These are phyloP conservation scores for Tympanuchus pallidicinctus DNA, from an alignment of 2,113 vertebrate genomes.

Conservation along the genomic window DNA sequence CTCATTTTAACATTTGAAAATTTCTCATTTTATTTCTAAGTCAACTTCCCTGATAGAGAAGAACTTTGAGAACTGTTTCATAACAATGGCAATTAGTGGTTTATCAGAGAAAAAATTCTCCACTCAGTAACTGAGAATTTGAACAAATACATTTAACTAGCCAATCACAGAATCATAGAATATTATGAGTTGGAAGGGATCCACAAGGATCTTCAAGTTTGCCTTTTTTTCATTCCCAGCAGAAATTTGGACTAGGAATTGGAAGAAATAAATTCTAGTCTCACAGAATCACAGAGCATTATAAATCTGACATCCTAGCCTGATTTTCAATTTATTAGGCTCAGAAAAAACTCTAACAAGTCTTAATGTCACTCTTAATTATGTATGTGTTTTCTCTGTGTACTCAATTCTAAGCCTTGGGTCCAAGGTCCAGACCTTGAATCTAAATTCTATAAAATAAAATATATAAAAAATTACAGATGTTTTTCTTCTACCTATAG, in stretches of 20 bases:
- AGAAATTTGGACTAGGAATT: background rate
- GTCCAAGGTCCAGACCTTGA: background rate
- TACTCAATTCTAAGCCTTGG: background rate
- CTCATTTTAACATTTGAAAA: background rate
- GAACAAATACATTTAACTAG: background rate
- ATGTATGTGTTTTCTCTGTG: background rate
- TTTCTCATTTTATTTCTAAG: background rate
- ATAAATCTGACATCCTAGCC: accelerated
- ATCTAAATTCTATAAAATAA: background rate
- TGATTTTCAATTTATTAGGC: background rate
- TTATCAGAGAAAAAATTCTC: background rate
- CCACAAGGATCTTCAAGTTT: background rate
- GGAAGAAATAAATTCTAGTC: background rate
- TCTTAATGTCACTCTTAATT: background rate
- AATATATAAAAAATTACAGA: background rate
- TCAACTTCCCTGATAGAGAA: background rate
- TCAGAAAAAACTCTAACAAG: background rate
- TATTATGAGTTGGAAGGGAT: background rate
- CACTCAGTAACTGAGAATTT: background rate
- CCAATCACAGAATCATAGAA: background rate
- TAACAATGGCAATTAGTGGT: background rate
- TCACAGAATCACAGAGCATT: background rate
- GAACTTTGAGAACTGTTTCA: background rate
- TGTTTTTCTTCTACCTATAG: background rate
- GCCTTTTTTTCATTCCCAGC: background rate